phyloP scores from a whole-genome alignment of 2,113 vertebrate genomes.

The Ophiodon elongatus region DNA sequence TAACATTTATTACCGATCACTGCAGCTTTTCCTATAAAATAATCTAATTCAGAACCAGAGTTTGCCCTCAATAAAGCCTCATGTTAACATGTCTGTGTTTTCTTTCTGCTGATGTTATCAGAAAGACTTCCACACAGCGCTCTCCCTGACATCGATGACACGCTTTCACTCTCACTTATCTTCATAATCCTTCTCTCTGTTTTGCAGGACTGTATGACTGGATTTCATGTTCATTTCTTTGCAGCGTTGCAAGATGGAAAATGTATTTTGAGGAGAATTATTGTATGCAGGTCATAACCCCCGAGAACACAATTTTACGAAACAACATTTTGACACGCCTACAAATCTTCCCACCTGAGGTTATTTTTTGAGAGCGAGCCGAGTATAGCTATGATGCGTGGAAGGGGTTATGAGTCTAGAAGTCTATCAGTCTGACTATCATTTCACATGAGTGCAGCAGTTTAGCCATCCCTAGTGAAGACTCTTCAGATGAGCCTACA shows the following conservation, averaged over 20 bases:
- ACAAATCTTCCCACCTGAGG: too few species aligned
- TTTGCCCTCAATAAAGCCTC: not conserved
- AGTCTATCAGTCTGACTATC: too few species aligned
- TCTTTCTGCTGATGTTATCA: not conserved
- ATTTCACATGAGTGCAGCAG: too few species aligned
- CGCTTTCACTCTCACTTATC: not conserved
- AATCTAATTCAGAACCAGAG: not conserved
- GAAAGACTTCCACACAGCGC: not conserved
- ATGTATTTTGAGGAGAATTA: not conserved
- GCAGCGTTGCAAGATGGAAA: too few species aligned
- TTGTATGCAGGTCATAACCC: not conserved
- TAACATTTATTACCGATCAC: not conserved
- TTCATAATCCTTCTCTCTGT: not conserved
- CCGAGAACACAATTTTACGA: not conserved
- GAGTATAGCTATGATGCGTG: too few species aligned
- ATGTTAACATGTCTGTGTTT: not conserved
- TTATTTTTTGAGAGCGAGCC: too few species aligned
- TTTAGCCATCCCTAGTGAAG: too few species aligned
- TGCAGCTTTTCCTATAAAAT: too few species aligned
- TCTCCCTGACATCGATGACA: not conserved
- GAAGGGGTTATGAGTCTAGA: too few species aligned
- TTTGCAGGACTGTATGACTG: not conserved
- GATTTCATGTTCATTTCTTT: not conserved
- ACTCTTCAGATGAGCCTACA: too few species aligned
- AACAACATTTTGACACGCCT: too few species aligned